phyloP scores from a whole-genome alignment of 2,888 invertebrate species.

The Halictus quadricinctus region DNA sequence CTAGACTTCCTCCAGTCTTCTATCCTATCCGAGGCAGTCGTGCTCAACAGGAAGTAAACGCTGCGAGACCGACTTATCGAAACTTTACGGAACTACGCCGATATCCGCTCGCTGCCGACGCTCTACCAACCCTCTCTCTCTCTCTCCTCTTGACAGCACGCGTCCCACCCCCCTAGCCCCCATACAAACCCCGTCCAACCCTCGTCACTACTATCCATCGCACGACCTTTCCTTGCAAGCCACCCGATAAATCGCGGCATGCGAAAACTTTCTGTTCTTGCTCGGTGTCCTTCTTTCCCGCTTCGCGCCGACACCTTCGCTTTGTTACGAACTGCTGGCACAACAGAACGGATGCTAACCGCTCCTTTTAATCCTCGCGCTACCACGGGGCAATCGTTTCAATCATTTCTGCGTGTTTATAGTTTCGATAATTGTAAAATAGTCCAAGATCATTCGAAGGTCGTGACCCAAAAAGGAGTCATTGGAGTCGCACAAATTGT shows the following conservation, averaged over 20 bases:
- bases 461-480: neutral
- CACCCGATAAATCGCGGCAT: constrained; percentile 46
- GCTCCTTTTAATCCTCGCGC: neutral
- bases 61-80: constrained; percentile 75
- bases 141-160: constrained; percentile 43
- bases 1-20: constrained; percentile 74
- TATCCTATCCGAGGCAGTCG: constrained; percentile 64
- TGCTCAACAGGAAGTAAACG: constrained; percentile 73
- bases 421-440: neutral
- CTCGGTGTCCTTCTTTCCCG: constrained; percentile 21
- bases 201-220: constrained; percentile 55
- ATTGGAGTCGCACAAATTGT: no score
- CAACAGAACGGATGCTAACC: neutral
- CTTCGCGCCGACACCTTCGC: neutral
- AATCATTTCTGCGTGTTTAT: neutral
- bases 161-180: constrained; percentile 14
- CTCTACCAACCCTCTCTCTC: constrained; percentile 15
- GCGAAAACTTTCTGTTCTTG: constrained; percentile 21
- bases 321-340: neutral
- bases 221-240: constrained; percentile 28
- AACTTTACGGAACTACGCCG: constrained; percentile 74
- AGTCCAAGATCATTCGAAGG: neutral
- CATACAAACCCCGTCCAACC: constrained; percentile 39
- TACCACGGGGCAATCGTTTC: no score
- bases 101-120: constrained; percentile 64